Percentiles rank a stretch among this genome's conserved stretches.
Conservation (phyloP, 2,113 vertebrate genomes). For the Tragelaphus scriptus region DNA sequence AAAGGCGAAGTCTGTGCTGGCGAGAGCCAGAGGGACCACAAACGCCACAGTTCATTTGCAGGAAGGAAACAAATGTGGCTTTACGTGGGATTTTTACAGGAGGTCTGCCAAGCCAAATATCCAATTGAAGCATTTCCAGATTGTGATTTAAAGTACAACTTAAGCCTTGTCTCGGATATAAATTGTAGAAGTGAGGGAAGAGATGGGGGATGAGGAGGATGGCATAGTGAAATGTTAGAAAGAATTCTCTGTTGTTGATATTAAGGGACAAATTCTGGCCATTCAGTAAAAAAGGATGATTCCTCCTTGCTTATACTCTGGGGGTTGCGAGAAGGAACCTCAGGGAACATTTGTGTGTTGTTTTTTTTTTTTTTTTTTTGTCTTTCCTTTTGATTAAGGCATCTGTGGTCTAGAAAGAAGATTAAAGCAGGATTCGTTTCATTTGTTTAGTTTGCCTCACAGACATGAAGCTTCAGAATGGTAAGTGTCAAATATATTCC, state of each 20-base stretch:
- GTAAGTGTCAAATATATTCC: conserved; percentile 64
- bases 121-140: background rate
- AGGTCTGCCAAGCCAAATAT: background rate
- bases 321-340: conserved; percentile 45
- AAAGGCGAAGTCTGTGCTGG: conserved; percentile 25
- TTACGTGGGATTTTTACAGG: background rate
- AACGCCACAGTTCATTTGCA: background rate
- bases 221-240: background rate
- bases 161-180: background rate
- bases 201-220: background rate
- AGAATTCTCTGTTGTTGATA: background rate
- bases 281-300: background rate
- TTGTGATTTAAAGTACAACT: background rate
- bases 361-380: background rate
- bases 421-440: conserved; percentile 62
- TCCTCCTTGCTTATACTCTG: conserved; percentile 1
- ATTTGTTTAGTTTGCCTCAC: conserved; percentile 72
- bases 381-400: conserved; percentile 62
- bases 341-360: conserved; percentile 5
- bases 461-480: conserved; percentile 69
- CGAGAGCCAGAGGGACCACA: background rate
- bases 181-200: background rate
- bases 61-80: background rate
- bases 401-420: conserved; percentile 62
- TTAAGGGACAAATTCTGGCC: background rate